Conservation (phyloP, 2,797 vertebrate species). For the Anniella stebbinsi region DNA sequence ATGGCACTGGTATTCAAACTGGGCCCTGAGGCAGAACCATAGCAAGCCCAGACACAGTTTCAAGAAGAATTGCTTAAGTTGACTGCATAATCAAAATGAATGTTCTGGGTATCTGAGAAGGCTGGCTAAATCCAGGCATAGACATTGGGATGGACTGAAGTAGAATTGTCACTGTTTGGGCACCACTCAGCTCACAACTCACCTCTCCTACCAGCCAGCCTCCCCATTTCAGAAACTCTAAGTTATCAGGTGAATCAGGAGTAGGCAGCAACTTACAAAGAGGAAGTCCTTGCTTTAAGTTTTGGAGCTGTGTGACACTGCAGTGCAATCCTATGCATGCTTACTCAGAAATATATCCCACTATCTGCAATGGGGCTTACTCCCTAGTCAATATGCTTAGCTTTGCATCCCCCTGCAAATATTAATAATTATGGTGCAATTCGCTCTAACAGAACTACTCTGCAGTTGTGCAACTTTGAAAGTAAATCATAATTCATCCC, state of each 20-base stretch:
- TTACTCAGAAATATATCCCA: no score
- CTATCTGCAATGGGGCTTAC: no score
- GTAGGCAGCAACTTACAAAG: background rate
- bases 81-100: background rate
- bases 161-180: background rate
- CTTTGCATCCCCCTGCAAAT: background rate
- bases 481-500: background rate
- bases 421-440: background rate
- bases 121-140: background rate
- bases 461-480: background rate
- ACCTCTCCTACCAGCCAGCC: background rate
- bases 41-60: background rate
- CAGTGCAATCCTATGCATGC: background rate
- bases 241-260: background rate
- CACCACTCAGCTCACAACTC: background rate
- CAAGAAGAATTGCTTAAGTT: background rate
- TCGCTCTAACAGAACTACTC: background rate
- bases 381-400: background rate
- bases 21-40: background rate
- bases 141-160: background rate
- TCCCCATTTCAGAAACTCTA: background rate
- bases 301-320: background rate
- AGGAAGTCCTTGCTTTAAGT: background rate
- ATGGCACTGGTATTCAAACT: background rate
- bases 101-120: background rate